Evolutionary conservation across 2,113 vertebrate genomes (phyloP), one percentile per base, ranked within the genome.

Genomic region (Tichodroma muraria): DNA sequence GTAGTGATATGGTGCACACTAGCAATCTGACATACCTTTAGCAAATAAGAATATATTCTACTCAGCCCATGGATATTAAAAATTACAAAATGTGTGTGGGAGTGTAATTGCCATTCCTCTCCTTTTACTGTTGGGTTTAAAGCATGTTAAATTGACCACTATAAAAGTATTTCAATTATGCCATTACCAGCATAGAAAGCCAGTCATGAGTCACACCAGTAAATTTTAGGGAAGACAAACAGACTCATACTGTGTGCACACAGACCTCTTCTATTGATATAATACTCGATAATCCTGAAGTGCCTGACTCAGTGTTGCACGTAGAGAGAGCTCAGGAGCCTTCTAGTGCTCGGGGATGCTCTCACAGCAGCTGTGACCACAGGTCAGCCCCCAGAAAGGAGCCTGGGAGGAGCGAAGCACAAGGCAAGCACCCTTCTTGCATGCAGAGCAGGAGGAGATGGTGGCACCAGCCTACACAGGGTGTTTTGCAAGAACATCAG

Each of bases 141-240:
- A 92, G 37, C 61, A 93, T 27, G 72, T 69, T 93, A 86, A 90
- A 94, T 81, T 97, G 95, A 93, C 94, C 95, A 95, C 77, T 72
- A 68, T 72, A 72, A 72, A 90, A 75, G 59, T 92, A 69, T 87
- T 93, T 93, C 83, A 92, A 93, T 97, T 89, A 95, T 88, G 84
- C 61, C 70, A 68, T 84, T 95, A 95, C 64, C 4, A 4, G 80
- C 65, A 57, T 47, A 81, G 86, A 81, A 93, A 94, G 52, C 65
- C 89, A 95, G 65, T 66, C 65, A 31, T 95, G 94, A 96, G 72
- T 93, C 92, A 96, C 80, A 45, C 9, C 49, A 76, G 61, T 81
- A 95, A 93, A 95, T 97, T 90, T 92, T 90, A 94, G 94, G 83
- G 91, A 95, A 94, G 92, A 79, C 90, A 92, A 90, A 93, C 85